phyloP scores from a whole-genome alignment of 2,888 invertebrate genomes.

The Drosophila flavopinicola region DNA sequence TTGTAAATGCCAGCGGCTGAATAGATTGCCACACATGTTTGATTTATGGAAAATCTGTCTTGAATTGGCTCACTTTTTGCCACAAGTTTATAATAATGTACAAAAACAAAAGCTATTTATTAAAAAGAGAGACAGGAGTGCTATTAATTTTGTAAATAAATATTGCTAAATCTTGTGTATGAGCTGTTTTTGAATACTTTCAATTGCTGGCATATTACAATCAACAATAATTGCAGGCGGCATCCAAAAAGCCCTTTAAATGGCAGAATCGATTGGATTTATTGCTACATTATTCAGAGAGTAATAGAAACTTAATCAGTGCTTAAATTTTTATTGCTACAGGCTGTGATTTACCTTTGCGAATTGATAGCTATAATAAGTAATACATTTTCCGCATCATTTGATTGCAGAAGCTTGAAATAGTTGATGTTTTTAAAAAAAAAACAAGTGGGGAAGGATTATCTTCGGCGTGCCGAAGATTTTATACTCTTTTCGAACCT shows the following conservation, averaged over 20 bases:
- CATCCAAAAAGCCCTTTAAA: too few relatives aligned
- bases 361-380: neutral
- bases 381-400: conserved; percentile 43
- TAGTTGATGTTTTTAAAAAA: neutral
- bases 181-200: conserved; percentile 16
- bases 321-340: neutral
- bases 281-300: conserved; percentile 11
- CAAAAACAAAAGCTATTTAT: neutral
- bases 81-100: neutral
- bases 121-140: conserved; percentile 1
- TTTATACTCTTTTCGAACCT: too few relatives aligned
- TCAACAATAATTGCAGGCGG: conserved; percentile 35
- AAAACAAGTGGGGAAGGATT: too few relatives aligned
- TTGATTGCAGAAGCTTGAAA: conserved; percentile 16
- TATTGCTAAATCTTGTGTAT: neutral
- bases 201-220: conserved; percentile 25
- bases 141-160: conserved; percentile 19
- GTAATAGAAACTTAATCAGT: conserved; percentile 9
- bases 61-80: conserved; percentile 7
- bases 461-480: too few relatives aligned
- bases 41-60: conserved; percentile 19
- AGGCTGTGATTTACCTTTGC: neutral
- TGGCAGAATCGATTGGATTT: conserved; percentile 10
- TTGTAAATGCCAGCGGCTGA: conserved; percentile 2
- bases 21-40: conserved; percentile 1